A percentile compares a stretch with the other conserved stretches of the same genome.
phyloP scores from a whole-genome alignment of 2,888 invertebrate species.

The Xanthorhoe spadicearia region DNA sequence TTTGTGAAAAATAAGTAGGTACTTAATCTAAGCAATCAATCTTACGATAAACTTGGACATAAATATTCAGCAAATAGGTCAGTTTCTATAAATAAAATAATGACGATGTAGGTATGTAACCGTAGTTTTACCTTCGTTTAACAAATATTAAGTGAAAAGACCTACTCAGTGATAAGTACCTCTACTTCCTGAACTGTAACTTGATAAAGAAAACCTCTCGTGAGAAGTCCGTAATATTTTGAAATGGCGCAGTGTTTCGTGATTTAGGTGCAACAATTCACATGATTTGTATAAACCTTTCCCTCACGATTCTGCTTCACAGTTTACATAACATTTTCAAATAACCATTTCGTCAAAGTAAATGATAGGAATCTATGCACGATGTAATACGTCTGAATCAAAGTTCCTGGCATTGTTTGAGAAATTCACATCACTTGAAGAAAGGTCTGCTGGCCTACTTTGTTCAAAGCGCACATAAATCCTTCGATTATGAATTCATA shows the following conservation, averaged over 20 bases:
- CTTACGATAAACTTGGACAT: neutral
- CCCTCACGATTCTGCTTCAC: slow-evolving; percentile 19
- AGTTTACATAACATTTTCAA: slow-evolving; percentile 22
- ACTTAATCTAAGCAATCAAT: too few species aligned
- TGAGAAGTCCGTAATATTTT: slow-evolving; percentile 14
- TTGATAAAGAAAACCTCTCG: neutral
- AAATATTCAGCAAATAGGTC: too few species aligned
- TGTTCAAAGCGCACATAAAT: slow-evolving; percentile 11
- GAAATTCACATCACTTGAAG: neutral
- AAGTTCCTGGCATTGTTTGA: slow-evolving; percentile 4
- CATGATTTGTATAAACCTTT: slow-evolving; percentile 21
- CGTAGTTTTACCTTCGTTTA: too few species aligned
- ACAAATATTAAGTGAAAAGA: too few species aligned
- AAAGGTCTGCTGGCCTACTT: slow-evolving; percentile 14
- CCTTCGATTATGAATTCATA: neutral
- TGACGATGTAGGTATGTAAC: too few species aligned
- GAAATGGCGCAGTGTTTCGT: slow-evolving; percentile 9
- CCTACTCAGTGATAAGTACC: too few species aligned
- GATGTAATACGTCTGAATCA: neutral
- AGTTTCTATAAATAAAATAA: too few species aligned
- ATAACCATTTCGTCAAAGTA: slow-evolving; percentile 2
- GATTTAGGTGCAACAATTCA: slow-evolving; percentile 16
- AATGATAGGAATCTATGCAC: slow-evolving; percentile 12
- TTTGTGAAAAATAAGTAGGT: too few species aligned
- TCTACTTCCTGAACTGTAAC: too few species aligned